Conservation (phyloP, 2,113 vertebrate species). For the Bubo bubo region DNA sequence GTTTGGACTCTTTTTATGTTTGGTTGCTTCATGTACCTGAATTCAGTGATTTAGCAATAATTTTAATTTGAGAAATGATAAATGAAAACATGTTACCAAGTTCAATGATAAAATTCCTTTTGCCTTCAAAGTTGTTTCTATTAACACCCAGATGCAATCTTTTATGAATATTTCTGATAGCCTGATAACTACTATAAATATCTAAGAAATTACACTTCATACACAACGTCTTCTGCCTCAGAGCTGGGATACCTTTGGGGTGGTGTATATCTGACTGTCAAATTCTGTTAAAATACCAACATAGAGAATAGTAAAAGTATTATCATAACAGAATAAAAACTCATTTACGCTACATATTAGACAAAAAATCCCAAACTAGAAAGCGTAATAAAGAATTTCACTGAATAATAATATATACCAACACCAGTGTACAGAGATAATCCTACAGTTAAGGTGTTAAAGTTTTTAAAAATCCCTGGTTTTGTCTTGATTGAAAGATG, state of each 20-base stretch:
- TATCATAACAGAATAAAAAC: not conserved
- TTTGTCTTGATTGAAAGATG: slow-evolving; percentile 37
- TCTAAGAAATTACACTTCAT: not conserved
- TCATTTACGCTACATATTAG: not conserved
- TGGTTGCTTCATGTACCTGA: not conserved
- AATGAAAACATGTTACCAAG: not conserved
- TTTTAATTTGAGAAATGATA: not conserved
- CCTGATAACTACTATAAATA: not conserved
- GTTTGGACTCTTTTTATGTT: not conserved
- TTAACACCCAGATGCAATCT: not conserved
- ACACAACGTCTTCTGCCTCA: not conserved
- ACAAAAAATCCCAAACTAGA: not conserved
- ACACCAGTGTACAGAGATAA: not conserved
- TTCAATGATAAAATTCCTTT: not conserved
- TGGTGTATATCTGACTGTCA: not conserved
- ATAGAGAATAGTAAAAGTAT: fast-evolving
- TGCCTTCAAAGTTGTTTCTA: not conserved
- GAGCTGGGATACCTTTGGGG: not conserved
- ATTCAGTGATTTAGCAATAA: not conserved
- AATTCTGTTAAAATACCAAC: not conserved
- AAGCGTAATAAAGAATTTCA: not conserved
- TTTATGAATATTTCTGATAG: not conserved
- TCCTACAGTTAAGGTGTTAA: not conserved
- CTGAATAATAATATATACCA: not conserved
- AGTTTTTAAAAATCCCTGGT: not conserved